These are phyloP conservation scores for Lasioglossum marginatum DNA, from an alignment of 2,888 invertebrate species.

Conservation along the genomic window DNA sequence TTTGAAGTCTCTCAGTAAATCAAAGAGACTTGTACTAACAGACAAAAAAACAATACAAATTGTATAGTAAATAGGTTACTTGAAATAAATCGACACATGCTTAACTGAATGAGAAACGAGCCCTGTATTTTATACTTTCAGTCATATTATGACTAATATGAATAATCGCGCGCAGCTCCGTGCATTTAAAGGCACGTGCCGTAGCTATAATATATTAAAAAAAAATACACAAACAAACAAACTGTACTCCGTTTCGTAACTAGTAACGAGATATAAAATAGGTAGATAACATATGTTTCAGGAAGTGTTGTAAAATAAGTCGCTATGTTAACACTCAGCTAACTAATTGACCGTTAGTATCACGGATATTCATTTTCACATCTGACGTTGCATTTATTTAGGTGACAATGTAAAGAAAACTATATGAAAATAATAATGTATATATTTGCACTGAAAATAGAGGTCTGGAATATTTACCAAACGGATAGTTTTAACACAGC, in stretches of 20 bases:
- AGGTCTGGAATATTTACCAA: slow-evolving; percentile 43
- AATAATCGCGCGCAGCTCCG: slow-evolving; percentile 55
- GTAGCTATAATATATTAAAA: slow-evolving; percentile 32
- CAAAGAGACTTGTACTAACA: slow-evolving; percentile 76
- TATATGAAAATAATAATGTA: slow-evolving; percentile 56
- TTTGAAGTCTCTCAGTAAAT: slow-evolving; percentile 63
- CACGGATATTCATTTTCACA: slow-evolving; percentile 44
- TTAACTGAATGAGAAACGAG: slow-evolving; percentile 75
- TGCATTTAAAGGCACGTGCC: slow-evolving; percentile 45
- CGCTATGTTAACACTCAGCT: slow-evolving; percentile 38
- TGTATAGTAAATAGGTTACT: slow-evolving; percentile 82
- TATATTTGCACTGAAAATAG: slow-evolving; percentile 64
- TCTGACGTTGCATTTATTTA: slow-evolving; percentile 61
- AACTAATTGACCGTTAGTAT: slow-evolving; percentile 41
- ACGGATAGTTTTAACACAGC: slow-evolving; percentile 33
- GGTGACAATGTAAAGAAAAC: slow-evolving; percentile 55
- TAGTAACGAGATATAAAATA: slow-evolving; percentile 29
- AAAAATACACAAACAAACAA: slow-evolving; percentile 12
- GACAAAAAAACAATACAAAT: slow-evolving; percentile 71
- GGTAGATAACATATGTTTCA: slow-evolving; percentile 46
- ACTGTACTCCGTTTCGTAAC: slow-evolving; percentile 50
- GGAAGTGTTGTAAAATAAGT: slow-evolving; percentile 48
- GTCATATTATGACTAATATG: slow-evolving; percentile 46
- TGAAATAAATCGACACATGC: slow-evolving; percentile 81
- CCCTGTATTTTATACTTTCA: slow-evolving; percentile 76